phyloP scores from a whole-genome alignment of 92 coral and sea anemone species.

The Palythoa heliodiscus region DNA sequence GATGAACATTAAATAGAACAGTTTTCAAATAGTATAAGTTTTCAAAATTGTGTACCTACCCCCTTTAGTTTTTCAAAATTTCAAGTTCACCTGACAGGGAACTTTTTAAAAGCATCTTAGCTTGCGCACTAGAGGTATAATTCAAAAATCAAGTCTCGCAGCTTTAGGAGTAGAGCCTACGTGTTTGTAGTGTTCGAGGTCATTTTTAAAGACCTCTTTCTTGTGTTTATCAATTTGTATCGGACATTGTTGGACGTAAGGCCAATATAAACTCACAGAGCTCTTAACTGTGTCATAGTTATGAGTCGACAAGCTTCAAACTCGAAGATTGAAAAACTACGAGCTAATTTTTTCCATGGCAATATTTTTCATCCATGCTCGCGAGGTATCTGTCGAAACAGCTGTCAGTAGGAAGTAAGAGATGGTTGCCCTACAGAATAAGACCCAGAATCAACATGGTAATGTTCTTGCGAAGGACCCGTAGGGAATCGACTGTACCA shows the following conservation, averaged over 20 bases:
- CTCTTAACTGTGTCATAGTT: neutral
- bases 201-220: neutral
- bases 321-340: neutral
- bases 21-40: constrained; percentile 26
- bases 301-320: neutral
- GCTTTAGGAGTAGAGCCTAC: neutral
- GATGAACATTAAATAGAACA: constrained; percentile 34
- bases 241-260: constrained; percentile 25
- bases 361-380: neutral
- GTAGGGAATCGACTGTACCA: constrained; percentile 91
- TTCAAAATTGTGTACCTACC: constrained; percentile 14
- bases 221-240: constrained; percentile 12
- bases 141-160: neutral
- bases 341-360: neutral
- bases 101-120: neutral
- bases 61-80: neutral
- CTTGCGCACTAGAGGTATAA: neutral
- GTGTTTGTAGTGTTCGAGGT: constrained; percentile 1
- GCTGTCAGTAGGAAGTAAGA: constrained; percentile 75
- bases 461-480: constrained; percentile 79
- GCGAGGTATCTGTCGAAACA: neutral
- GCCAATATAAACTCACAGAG: constrained; percentile 29
- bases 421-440: constrained; percentile 77
- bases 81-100: neutral
- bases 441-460: constrained; percentile 66